These are phyloP conservation scores for Montipora cactus DNA, from an alignment of 64 coral and sea anemone genomes.

Conservation along the genomic window DNA sequence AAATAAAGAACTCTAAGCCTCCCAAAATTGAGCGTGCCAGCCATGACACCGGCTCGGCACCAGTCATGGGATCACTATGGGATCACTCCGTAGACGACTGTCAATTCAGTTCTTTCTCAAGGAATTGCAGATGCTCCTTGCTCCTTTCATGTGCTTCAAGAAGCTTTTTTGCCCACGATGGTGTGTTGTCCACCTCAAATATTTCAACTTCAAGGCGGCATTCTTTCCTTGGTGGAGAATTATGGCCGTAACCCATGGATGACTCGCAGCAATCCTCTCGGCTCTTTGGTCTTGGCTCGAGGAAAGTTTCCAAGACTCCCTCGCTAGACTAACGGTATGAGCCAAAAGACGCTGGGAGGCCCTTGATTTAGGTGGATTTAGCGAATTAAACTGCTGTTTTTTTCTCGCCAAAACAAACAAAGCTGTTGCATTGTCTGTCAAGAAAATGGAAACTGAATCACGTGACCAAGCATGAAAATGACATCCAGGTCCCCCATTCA, in stretches of 20 bases:
- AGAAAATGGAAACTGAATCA: not conserved
- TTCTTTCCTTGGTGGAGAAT: conserved; percentile 6
- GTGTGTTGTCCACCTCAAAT: not conserved
- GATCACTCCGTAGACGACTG: not conserved
- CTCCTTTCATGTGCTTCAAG: conserved; percentile 10
- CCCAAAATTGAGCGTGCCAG: too few relatives aligned
- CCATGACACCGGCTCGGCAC: too few relatives aligned
- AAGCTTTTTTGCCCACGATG: not conserved
- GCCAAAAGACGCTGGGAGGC: not conserved
- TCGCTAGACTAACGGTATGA: not conserved
- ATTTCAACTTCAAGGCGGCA: not conserved
- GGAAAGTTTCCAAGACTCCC: not conserved
- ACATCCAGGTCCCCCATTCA: not conserved
- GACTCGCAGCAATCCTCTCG: not conserved
- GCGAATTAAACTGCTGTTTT: not conserved
- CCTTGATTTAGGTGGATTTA: not conserved
- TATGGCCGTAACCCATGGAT: not conserved
- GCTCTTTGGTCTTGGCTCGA: not conserved
- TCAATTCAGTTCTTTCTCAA: not conserved
- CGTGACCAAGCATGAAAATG: not conserved
- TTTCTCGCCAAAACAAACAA: not conserved
- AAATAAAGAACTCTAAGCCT: too few relatives aligned
- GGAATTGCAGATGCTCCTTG: not conserved
- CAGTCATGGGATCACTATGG: too few relatives aligned
- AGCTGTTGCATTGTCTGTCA: not conserved